phyloP scores from a whole-genome alignment of 2,113 vertebrate genomes.

The Microtus oregoni region DNA sequence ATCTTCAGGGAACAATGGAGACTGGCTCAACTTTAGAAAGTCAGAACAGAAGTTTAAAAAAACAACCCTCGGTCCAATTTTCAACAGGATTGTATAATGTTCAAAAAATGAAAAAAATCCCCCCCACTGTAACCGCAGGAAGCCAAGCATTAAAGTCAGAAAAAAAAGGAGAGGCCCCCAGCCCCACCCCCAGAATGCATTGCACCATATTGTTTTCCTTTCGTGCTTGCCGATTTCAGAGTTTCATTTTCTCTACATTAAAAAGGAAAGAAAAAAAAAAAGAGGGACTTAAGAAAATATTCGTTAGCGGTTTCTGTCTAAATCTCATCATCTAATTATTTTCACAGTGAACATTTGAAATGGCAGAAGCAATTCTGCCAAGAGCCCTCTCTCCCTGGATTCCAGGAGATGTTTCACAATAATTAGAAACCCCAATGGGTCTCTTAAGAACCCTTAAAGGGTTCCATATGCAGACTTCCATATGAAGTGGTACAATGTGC shows the following conservation, averaged over 20 bases:
- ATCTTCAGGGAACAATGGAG: slow-evolving; percentile 79
- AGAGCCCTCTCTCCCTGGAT: slow-evolving; percentile 75
- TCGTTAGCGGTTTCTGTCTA: slow-evolving; percentile 89
- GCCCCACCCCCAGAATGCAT: slow-evolving; percentile 75
- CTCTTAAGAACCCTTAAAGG: slow-evolving; percentile 90
- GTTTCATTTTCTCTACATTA: slow-evolving; percentile 86
- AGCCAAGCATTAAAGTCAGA: slow-evolving; percentile 86
- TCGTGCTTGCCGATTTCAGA: slow-evolving; percentile 84
- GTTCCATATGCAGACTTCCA: slow-evolving; percentile 89
- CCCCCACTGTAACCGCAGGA: slow-evolving; percentile 89
- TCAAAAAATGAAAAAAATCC: slow-evolving; percentile 86
- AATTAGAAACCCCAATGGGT: slow-evolving; percentile 90
- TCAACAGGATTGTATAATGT: slow-evolving; percentile 86
- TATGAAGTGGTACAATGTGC: slow-evolving; percentile 82
- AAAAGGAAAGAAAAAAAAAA: slow-evolving; percentile 72
- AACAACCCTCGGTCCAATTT: slow-evolving; percentile 79
- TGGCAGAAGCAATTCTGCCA: slow-evolving; percentile 88
- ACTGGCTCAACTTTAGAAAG: slow-evolving; percentile 69
- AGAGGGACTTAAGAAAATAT: slow-evolving; percentile 86
- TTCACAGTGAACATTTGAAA: slow-evolving; percentile 89
- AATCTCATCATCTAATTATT: slow-evolving; percentile 92
- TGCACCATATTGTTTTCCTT: slow-evolving; percentile 84
- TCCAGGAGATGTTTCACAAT: slow-evolving; percentile 89
- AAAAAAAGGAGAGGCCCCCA: slow-evolving; percentile 64
- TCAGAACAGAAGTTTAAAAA: slow-evolving; percentile 84